Evolutionary conservation across 2,888 invertebrate species (phyloP).

Genomic region (Aphrophora alni): DNA sequence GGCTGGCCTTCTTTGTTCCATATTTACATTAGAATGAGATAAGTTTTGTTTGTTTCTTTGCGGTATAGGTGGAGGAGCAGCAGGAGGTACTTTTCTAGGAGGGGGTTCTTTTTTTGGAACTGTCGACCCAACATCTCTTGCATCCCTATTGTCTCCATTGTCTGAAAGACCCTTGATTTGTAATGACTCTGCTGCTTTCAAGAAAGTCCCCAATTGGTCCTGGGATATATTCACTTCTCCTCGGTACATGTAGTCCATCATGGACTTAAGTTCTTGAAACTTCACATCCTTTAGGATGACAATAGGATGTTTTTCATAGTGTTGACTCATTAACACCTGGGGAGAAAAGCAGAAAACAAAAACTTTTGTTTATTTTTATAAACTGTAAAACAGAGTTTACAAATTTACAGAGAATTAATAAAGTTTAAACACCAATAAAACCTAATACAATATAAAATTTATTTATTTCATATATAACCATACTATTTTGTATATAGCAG

Average conservation of each 20-base stretch:
- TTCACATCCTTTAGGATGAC: conserved; percentile 91
- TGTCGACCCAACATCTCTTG: conserved; percentile 52
- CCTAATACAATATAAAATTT: no score
- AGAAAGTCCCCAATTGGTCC: conserved; percentile 84
- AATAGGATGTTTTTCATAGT: conserved; percentile 90
- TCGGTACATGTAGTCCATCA: conserved; percentile 94
- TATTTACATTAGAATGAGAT: no score
- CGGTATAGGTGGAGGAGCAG: conserved; percentile 58
- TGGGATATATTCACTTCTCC: conserved; percentile 93
- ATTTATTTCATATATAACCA: neutral
- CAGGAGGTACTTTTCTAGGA: conserved; percentile 54
- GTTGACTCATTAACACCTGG: conserved; percentile 83
- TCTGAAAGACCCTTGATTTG: conserved; percentile 91
- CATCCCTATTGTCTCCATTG: conserved; percentile 62
- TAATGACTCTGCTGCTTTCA: conserved; percentile 89
- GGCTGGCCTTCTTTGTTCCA: no score
- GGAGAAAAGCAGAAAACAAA: conserved; percentile 56
- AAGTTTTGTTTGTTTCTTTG: conserved; percentile 27
- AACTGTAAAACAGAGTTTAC: neutral
- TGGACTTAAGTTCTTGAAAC: conserved; percentile 86
- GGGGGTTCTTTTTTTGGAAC: conserved; percentile 49
- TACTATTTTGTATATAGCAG: no score
- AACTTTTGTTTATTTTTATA: conserved; percentile 29
- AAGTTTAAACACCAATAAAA: neutral
- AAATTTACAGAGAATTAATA: neutral